Conservation (phyloP, 2,113 vertebrate species). For the Halichoerus grypus region DNA sequence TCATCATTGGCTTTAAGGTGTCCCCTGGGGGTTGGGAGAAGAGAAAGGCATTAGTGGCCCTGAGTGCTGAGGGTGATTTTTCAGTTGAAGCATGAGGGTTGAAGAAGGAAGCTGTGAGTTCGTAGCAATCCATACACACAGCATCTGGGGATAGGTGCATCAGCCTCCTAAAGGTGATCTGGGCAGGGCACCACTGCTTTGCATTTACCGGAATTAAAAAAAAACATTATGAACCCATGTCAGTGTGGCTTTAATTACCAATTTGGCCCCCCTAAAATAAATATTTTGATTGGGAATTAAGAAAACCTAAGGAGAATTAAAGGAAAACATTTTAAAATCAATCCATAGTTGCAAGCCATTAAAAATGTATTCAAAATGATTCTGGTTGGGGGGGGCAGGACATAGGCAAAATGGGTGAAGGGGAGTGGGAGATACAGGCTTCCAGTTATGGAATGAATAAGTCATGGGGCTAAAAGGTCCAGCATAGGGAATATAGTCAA, state of each 20-base stretch:
- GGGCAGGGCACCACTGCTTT: background rate
- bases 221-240: background rate
- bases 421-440: background rate
- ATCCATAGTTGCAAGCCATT: background rate
- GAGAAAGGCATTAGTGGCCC: background rate
- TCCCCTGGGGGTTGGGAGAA: background rate
- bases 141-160: background rate
- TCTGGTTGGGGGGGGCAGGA: background rate
- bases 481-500: background rate
- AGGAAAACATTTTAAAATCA: background rate
- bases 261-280: background rate
- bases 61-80: background rate
- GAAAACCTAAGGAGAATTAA: background rate
- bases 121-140: background rate
- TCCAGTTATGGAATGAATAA: background rate
- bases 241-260: background rate
- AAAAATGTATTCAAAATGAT: background rate
- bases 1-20: background rate
- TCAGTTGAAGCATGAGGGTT: background rate
- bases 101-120: background rate
- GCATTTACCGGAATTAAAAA: background rate
- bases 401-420: background rate
- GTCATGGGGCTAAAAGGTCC: background rate
- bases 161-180: background rate
- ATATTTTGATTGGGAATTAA: conserved; percentile 15